Evolutionary conservation across 2,888 invertebrate genomes (phyloP).

Genomic region (Leucozona laternaria): DNA sequence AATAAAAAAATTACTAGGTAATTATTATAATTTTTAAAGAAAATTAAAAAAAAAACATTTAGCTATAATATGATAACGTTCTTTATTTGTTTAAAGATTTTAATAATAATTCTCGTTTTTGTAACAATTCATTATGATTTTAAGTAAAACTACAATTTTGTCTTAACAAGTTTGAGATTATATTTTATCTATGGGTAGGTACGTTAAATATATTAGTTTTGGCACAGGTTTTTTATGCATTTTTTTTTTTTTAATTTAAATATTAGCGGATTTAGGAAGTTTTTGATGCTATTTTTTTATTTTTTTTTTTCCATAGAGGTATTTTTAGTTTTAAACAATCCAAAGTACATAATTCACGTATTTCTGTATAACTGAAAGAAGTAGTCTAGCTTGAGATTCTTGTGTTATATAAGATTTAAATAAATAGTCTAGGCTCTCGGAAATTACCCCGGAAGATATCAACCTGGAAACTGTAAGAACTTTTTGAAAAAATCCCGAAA

Average conservation of each 20-base stretch:
- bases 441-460: too few species aligned
- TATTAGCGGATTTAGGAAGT: slow-evolving; percentile 10
- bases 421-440: background rate
- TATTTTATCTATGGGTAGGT: slow-evolving; percentile 46
- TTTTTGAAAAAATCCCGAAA: too few species aligned
- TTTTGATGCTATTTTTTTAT: background rate
- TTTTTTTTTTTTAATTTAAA: background rate
- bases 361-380: background rate
- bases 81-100: slow-evolving; percentile 25
- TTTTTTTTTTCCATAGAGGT: background rate
- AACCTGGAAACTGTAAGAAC: too few species aligned
- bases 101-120: slow-evolving; percentile 28
- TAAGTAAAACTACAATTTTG: slow-evolving; percentile 49
- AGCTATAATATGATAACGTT: slow-evolving; percentile 17
- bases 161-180: slow-evolving; percentile 56
- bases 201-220: slow-evolving; percentile 27
- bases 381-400: background rate
- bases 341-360: background rate
- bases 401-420: background rate
- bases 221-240: slow-evolving; percentile 13
- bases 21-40: slow-evolving; percentile 18
- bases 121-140: slow-evolving; percentile 56
- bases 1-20: slow-evolving; percentile 22
- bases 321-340: slow-evolving; percentile 1
- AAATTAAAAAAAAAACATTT: slow-evolving; percentile 24